phyloP scores from a whole-genome alignment of 2,888 invertebrate genomes.

The Onchidella celtica region DNA sequence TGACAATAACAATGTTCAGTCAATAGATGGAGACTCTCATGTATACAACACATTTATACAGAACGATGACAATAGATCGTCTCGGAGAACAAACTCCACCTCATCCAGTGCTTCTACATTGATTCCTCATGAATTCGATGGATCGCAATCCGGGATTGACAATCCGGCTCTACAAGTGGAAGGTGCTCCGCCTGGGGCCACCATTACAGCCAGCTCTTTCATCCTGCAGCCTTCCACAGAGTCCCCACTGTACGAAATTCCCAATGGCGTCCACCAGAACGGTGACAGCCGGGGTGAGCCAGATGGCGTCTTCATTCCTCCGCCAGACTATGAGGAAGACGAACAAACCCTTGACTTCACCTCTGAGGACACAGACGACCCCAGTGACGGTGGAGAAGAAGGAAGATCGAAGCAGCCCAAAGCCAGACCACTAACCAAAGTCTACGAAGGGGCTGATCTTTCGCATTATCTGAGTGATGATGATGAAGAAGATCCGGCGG shows the following conservation, averaged over 20 bases:
- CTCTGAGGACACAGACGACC: constrained; percentile 48
- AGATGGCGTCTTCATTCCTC: constrained; percentile 52
- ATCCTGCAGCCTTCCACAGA: neutral
- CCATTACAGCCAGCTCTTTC: no score
- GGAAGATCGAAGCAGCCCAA: neutral
- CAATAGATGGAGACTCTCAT: neutral
- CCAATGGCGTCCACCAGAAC: neutral
- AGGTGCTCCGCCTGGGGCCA: neutral
- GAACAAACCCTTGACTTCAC: constrained; percentile 54
- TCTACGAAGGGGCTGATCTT: constrained; percentile 56
- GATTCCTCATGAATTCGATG: constrained; percentile 5
- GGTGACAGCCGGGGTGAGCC: neutral
- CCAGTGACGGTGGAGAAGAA: constrained; percentile 3
- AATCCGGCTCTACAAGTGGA: constrained; percentile 26
- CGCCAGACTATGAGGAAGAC: constrained; percentile 59
- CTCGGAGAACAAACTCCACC: neutral
- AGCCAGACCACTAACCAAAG: neutral
- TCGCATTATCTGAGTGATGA: constrained; percentile 57
- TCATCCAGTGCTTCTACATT: constrained; percentile 24
- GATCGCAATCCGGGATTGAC: neutral
- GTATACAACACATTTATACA: neutral
- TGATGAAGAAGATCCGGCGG: constrained; percentile 26
- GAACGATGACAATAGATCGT: neutral
- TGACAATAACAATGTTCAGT: neutral
- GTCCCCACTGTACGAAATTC: neutral